Evolutionary conservation across 2,797 vertebrate genomes (phyloP).

Genomic region (Mycteria americana): DNA sequence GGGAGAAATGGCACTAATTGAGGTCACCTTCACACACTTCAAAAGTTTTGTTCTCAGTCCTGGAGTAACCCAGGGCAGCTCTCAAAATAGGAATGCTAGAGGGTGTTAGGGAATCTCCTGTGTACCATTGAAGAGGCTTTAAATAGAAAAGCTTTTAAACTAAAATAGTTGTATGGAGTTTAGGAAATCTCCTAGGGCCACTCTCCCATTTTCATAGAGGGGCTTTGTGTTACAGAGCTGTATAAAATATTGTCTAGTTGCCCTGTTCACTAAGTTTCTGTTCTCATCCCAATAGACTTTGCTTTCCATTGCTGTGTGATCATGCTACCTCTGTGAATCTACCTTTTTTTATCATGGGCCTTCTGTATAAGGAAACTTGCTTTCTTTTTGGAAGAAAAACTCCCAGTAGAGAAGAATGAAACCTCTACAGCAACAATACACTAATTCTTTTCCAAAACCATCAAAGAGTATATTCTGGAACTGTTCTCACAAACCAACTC

Average conservation of each 20-base stretch:
- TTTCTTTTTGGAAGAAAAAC: not conserved
- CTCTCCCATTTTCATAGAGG: not conserved
- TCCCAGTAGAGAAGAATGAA: not conserved
- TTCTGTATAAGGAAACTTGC: not conserved
- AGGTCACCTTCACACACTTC: not conserved
- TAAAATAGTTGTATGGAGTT: not conserved
- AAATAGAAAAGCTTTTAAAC: constrained; percentile 37
- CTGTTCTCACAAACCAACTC: not conserved
- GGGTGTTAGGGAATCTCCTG: not conserved
- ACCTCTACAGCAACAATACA: not conserved
- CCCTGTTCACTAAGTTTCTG: not conserved
- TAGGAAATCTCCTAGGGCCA: not conserved
- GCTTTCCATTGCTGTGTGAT: not conserved
- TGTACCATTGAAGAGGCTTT: not conserved
- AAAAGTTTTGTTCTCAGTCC: not conserved
- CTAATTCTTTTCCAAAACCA: not conserved
- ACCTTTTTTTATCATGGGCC: not conserved
- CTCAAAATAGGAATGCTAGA: not conserved
- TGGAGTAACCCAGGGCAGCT: not conserved
- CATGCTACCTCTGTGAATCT: not conserved
- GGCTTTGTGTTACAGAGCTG: not conserved
- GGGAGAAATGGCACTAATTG: not conserved
- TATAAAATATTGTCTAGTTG: not conserved
- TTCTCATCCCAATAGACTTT: not conserved
- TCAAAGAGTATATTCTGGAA: not conserved